Base-by-base conservation (phyloP, 1,140 invertebrate genomes). In the Ceratoteleas bidentatus region DNA sequence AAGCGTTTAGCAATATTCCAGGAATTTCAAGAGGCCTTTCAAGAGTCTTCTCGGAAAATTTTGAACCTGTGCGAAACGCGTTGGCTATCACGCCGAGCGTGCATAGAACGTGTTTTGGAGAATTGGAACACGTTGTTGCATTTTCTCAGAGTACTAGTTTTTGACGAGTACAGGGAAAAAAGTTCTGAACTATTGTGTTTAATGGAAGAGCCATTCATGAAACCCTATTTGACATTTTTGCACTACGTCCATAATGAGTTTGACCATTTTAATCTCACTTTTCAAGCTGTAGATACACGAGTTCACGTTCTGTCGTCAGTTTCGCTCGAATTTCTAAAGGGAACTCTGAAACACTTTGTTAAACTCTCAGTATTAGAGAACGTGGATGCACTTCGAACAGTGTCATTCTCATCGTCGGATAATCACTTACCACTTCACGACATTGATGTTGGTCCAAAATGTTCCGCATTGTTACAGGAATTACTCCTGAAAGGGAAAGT, bases 221-320 rank as follows among this genome's bases (percentile, higher is more conserved):
- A 69, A 33, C 53, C 65, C 0, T 78, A 78, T 60, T 32, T 78
- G 8, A 11, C 34, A 7, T 78, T 78, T 33, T 43, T 78, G 32
- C 14, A 65, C 24, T 72, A 56, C 36, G 66, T 45, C 10, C 45
- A 66, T 2, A 15, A 65, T 3, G 62, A 32, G 33, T 72, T 79
- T 60, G 49, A 79, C 14, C 10, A 43, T 14, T 64, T 72, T 34
- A 79, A 79, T 15, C 47, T 61, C 0, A 38, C n/a, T 53, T 73
- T 79, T 11, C 66, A 79, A 36, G 14, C 38, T n/a, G 15, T 32
- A 3, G 75, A 60, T 10, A 78, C 58, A 10, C 38, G 24, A 43
- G 15, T 70, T 47, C 58, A 64, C n/a, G n/a, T 34, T 15, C 43
- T 78, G 15, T 32, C 32, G 33, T 1, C 5, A 11, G 2, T 5